Evolutionary conservation across 2,888 invertebrate genomes (phyloP).

Genomic region (Caenorhabditis japonica): DNA sequence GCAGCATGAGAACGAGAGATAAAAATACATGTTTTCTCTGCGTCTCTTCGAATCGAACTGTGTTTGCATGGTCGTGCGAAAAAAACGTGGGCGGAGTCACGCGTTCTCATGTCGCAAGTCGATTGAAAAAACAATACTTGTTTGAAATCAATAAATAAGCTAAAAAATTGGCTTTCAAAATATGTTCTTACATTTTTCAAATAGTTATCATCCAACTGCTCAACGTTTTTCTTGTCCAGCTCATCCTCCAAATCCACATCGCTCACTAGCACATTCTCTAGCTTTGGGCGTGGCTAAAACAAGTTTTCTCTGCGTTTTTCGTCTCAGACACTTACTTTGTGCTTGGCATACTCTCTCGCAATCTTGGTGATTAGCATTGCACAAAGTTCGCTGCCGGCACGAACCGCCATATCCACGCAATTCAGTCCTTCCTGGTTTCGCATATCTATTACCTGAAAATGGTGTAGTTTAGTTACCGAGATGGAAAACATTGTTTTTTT

Average conservation of each 20-base stretch:
- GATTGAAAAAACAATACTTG: too few species aligned
- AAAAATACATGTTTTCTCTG: too few species aligned
- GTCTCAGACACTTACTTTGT: conserved; percentile 11
- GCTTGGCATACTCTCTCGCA: conserved; percentile 45
- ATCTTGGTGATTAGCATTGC: conserved; percentile 53
- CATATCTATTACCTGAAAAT: conserved; percentile 55
- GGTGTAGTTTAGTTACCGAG: too few species aligned
- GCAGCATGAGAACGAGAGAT: too few species aligned
- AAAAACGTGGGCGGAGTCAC: conserved; percentile 20
- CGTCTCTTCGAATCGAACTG: too few species aligned
- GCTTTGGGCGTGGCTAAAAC: conserved; percentile 1
- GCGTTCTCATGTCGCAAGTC: too few species aligned
- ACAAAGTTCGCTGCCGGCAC: conserved; percentile 49
- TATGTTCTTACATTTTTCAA: conserved; percentile 15
- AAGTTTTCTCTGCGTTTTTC: background rate
- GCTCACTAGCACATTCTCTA: too few species aligned
- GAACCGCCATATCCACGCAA: conserved; percentile 57
- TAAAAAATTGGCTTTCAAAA: too few species aligned
- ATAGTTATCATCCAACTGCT: conserved; percentile 31
- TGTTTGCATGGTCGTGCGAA: background rate
- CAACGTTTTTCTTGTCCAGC: conserved; percentile 1
- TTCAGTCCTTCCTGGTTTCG: conserved; percentile 54
- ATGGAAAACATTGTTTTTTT: too few species aligned
- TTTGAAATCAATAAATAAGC: too few species aligned
- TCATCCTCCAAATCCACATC: too few species aligned